These are phyloP conservation scores for Gymnothorax reevesii DNA, from an alignment of 2,797 vertebrate genomes.

Conservation along the genomic window DNA sequence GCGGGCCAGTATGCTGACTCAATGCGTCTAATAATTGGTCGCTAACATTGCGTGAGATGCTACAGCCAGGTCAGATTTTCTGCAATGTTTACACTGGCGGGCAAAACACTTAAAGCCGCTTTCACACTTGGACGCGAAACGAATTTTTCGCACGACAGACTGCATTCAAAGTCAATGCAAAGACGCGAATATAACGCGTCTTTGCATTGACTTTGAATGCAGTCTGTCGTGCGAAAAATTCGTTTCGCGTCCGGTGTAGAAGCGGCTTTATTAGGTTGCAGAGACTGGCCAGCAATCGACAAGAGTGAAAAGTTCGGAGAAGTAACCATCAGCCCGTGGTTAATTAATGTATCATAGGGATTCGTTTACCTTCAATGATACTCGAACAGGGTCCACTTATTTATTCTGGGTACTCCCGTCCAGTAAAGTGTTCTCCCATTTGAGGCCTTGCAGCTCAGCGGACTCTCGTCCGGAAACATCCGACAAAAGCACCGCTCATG, in stretches of 20 bases:
- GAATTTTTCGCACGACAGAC: no score
- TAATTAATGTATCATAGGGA: not conserved
- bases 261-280: no score
- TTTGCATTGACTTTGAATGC: no score
- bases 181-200: no score
- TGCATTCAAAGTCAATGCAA: no score
- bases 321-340: not conserved
- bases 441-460: slow-evolving; percentile 69
- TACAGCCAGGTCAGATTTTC: not conserved
- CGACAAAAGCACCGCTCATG: slow-evolving; percentile 71
- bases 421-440: slow-evolving; percentile 79
- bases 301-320: slow-evolving; percentile 6
- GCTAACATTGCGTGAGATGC: no score
- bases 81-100: not conserved
- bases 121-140: no score
- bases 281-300: not conserved
- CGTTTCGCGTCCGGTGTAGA: no score
- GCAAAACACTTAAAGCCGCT: not conserved
- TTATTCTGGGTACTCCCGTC: slow-evolving; percentile 66
- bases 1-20: not conserved
- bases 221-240: no score
- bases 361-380: slow-evolving; percentile 67
- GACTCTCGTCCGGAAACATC: slow-evolving; percentile 68
- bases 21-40: not conserved
- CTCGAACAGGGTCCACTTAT: slow-evolving; percentile 57